These are phyloP conservation scores for Melanotus villosus DNA, from an alignment of 2,888 invertebrate species.

Conservation along the genomic window DNA sequence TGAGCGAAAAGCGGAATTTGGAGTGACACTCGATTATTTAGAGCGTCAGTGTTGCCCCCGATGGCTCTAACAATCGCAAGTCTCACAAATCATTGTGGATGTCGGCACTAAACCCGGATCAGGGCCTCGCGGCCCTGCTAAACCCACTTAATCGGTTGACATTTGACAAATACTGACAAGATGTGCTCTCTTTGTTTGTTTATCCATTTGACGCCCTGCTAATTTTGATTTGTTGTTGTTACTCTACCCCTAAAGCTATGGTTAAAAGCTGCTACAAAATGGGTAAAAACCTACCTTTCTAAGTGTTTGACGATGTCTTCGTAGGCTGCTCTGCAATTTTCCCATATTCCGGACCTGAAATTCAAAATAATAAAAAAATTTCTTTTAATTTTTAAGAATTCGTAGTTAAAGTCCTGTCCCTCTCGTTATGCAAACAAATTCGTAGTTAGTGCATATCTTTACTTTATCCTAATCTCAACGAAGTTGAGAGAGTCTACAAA, in stretches of 20 bases:
- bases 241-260: background rate
- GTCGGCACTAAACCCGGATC: slow-evolving; percentile 61
- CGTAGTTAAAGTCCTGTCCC: too few species aligned
- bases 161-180: slow-evolving; percentile 63
- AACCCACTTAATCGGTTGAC: slow-evolving; percentile 61
- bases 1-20: slow-evolving; percentile 57
- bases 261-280: slow-evolving; percentile 17
- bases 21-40: slow-evolving; percentile 62
- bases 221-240: slow-evolving; percentile 18
- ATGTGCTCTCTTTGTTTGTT: slow-evolving; percentile 45
- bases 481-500: slow-evolving; percentile 30
- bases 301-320: slow-evolving; percentile 96
- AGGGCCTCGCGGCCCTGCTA: slow-evolving; percentile 56
- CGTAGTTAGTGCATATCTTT: background rate
- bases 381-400: background rate
- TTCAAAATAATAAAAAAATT: background rate
- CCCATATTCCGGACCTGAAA: slow-evolving; percentile 89
- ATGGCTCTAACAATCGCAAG: slow-evolving; percentile 57
- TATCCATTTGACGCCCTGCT: slow-evolving; percentile 28
- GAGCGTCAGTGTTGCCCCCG: slow-evolving; percentile 55
- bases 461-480: slow-evolving; percentile 25
- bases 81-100: slow-evolving; percentile 66
- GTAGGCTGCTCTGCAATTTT: slow-evolving; percentile 94
- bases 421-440: too few species aligned
- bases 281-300: slow-evolving; percentile 91